phyloP scores from a whole-genome alignment of 2,113 vertebrate species.

The Macrotus californicus region DNA sequence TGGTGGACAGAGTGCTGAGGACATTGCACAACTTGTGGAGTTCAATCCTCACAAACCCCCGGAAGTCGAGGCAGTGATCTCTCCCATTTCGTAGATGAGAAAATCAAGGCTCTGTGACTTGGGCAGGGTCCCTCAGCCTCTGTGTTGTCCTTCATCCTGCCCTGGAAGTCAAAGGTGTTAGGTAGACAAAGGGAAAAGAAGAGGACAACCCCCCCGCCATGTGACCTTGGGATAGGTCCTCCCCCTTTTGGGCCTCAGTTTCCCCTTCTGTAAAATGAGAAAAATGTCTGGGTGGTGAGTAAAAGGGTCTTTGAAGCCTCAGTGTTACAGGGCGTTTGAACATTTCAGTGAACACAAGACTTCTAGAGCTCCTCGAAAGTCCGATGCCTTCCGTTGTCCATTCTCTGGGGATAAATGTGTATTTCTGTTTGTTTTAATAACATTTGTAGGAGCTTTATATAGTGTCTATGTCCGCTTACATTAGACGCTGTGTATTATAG shows the following conservation, averaged over 20 bases:
- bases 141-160: neutral
- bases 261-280: neutral
- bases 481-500: neutral
- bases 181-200: neutral
- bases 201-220: fast-evolving
- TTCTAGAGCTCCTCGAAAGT: neutral
- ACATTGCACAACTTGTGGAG: neutral
- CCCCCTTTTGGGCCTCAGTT: neutral
- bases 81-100: constrained; percentile 1
- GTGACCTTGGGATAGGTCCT: neutral
- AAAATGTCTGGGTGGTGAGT: neutral
- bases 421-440: constrained; percentile 66
- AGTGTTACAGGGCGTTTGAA: too few species aligned
- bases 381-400: constrained; percentile 8
- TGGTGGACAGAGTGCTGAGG: neutral
- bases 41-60: neutral
- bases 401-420: constrained; percentile 68
- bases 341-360: neutral
- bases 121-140: neutral
- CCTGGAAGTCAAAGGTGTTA: neutral
- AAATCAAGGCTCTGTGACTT: neutral
- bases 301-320: neutral
- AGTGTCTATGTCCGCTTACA: constrained; percentile 62
- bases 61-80: neutral
- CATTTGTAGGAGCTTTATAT: constrained; percentile 6